Evolutionary conservation across 2,888 invertebrate species (phyloP), one percentile per base, ranked within the genome.

Genomic region (Tinea semifulvella): DNA sequence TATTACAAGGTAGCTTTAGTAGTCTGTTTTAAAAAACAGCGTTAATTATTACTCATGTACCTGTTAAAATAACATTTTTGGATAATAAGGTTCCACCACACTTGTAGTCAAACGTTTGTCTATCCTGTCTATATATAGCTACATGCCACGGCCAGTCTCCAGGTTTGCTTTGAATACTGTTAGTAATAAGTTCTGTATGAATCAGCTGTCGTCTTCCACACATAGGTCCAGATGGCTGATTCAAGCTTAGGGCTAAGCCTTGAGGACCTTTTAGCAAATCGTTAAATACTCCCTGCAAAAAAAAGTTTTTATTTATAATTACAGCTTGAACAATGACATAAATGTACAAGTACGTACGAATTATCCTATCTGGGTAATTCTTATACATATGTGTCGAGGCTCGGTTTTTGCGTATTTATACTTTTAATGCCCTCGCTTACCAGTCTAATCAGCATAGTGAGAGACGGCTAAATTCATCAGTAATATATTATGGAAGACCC

Each of bases 101-200:
- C 4, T 63, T 66, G 27, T 70, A 73, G 14, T 54, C 58, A 3
- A 63, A 52, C 0, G 45, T 47, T 1, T 49, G 31, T 8, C 54
- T 52, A 2, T 59, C 53, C 1, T 60, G 38, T 36, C 56, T 60
- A 26, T 65, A 68, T 14, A 76, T 46, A 0, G 73, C 75, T 0
- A 54, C 61, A 51, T 75, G 76, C 74, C 75, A 76, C 0, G 75
- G 74, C 72, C 71, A 76, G 47, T 74, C 71, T 1, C 74, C 74
- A 4, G 67, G 61, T 35, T 66, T 63, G 0, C 69, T 64, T 0
- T 56, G 50, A 3, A 50, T 48, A 0, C 72, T 73, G 22, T 61
- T 59, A 1, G 68, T 65, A 18, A 76, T 69, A 8, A 73, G 50
- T 31, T 59, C 64, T 0, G 63, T 65, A 22, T 68, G 61, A 0